Base-by-base conservation (phyloP, 2,113 vertebrate genomes). In the Dipodomys ordii region DNA sequence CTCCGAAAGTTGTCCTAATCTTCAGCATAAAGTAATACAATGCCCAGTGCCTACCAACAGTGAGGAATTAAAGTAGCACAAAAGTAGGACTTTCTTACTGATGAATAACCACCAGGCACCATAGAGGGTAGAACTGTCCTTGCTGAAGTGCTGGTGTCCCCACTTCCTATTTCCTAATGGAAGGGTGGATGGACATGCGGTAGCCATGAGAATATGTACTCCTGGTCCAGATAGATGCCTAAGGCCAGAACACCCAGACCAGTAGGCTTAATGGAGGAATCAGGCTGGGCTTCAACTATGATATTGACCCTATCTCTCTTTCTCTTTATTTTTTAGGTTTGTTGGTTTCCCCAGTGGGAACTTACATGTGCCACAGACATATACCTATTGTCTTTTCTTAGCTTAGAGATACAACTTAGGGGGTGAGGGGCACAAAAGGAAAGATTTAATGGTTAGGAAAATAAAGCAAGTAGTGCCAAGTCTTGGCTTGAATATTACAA, bases 121-220 rank as follows among this genome's bases (percentile, higher is more conserved):
- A 2, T 8, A 65, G 77, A 73, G 35, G 72, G 69, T n/a, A 86
- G 69, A 7, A 9, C 23, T 71, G 76, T 16, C 49, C 22, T 64
- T 86, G 53, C 7, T 46, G 74, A 92, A 78, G 71, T 74, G 11
- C 71, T 90, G 74, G 1, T 7, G 35, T 83, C 7, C 5, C 60
- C 10, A 77, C 82, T 95, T 92, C 44, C 68, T 88, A 35, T 85
- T 91, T 92, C 44, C 85, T 83, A 35, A n/a, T n/a, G 77, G 78
- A 87, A 64, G 67, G 35, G n/a, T 19, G 64, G 30, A 84, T 89
- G 77, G 39, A 57, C 79, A 3, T 0, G 1, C 57, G 32, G 16
- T 15, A n/a, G 71, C 71, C 30, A 67, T 53, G 53, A 90, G 39
- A 60, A 83, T 18, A 6, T 19, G 23, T 13, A 25, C 46, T 74